Conservation (phyloP, 2,888 invertebrate genomes). For the Sabatieria punctata region DNA sequence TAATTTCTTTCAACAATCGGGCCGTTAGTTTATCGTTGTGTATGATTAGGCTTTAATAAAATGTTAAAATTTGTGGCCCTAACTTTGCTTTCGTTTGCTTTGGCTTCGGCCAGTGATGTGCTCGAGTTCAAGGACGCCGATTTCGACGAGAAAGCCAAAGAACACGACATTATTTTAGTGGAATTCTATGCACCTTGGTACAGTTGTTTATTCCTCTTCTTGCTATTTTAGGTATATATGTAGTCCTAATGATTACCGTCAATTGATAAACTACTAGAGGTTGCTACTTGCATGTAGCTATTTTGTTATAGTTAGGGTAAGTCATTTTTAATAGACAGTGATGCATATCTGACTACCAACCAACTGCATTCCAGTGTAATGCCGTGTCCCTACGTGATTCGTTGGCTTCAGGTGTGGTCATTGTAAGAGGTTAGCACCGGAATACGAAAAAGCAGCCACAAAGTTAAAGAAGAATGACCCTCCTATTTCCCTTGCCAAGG, state of each 20-base stretch:
- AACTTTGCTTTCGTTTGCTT: no score
- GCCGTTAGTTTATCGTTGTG: no score
- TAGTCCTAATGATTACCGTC: no score
- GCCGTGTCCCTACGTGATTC: slow-evolving; percentile 2
- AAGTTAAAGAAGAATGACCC: slow-evolving; percentile 65
- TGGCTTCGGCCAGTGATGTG: slow-evolving; percentile 38
- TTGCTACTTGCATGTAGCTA: no score
- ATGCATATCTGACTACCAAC: no score
- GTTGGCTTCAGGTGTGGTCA: slow-evolving; percentile 75
- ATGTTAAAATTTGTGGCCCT: no score
- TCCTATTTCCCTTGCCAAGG: slow-evolving; percentile 73
- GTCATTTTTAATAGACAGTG: no score
- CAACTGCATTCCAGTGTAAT: no score
- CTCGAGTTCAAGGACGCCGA: slow-evolving; percentile 35
- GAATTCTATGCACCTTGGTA: slow-evolving; percentile 42
- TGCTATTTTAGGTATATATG: background rate
- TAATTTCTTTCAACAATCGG: no score
- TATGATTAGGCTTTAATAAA: no score
- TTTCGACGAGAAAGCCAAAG: slow-evolving; percentile 31
- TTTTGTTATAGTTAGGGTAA: no score
- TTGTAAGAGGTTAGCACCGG: slow-evolving; percentile 89
- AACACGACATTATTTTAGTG: slow-evolving; percentile 35
- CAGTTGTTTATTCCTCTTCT: slow-evolving; percentile 14
- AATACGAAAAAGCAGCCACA: slow-evolving; percentile 83
- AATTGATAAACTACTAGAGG: no score